Evolutionary conservation across 2,888 invertebrate species (phyloP).

Genomic region (Ischnus inquisitorius): DNA sequence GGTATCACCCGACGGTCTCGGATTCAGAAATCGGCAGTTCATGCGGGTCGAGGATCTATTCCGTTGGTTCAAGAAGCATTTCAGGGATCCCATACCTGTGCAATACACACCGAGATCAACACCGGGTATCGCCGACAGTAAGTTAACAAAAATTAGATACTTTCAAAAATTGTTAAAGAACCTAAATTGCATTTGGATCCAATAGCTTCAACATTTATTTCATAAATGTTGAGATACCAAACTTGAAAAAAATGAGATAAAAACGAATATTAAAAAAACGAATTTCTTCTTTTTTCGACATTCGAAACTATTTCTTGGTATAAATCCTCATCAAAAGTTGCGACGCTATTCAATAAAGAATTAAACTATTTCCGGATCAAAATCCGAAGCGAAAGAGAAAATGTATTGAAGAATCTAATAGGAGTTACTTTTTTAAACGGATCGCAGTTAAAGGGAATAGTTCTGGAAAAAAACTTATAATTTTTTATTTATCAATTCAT

Average conservation of each 20-base stretch:
- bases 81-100: constrained; percentile 89
- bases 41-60: constrained; percentile 92
- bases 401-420: too few species aligned
- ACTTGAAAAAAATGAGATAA: not conserved
- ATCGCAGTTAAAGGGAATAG: not conserved
- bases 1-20: constrained; percentile 96
- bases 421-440: not conserved
- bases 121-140: constrained; percentile 80
- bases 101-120: constrained; percentile 76
- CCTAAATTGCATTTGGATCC: not conserved
- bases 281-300: too few species aligned
- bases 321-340: too few species aligned
- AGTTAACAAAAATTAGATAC: too few species aligned
- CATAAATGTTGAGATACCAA: not conserved
- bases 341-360: too few species aligned
- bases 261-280: not conserved
- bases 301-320: too few species aligned
- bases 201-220: too few species aligned
- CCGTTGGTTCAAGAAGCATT: constrained; percentile 99
- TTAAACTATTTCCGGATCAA: too few species aligned
- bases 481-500: not conserved
- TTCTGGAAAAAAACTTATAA: not conserved
- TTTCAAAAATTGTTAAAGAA: not conserved
- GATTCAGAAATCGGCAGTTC: constrained; percentile 95
- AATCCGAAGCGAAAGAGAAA: too few species aligned